Evolutionary conservation across 2,113 vertebrate genomes (phyloP).

Genomic region (Boleophthalmus pectinirostris): DNA sequence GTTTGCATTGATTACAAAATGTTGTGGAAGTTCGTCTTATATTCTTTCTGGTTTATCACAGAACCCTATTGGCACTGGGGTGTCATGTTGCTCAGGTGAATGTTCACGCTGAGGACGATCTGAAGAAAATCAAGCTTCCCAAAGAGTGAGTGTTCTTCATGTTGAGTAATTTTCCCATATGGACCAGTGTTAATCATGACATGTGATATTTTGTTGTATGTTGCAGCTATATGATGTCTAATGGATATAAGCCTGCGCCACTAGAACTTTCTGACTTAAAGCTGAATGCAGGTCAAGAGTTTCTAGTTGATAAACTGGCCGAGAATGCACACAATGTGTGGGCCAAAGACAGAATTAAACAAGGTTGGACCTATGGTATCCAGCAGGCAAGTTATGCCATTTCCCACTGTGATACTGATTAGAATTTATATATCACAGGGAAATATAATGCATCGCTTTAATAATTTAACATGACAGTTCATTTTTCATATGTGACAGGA

Average conservation of each 20-base stretch:
- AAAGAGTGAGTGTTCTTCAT: slow-evolving; percentile 84
- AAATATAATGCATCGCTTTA: not conserved
- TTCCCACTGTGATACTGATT: not conserved
- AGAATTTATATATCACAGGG: not conserved
- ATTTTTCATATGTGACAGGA: slow-evolving; percentile 76
- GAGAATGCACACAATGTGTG: slow-evolving; percentile 99
- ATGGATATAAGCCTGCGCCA: slow-evolving; percentile 94
- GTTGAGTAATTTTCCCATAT: not conserved
- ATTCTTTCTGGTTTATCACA: slow-evolving; percentile 46
- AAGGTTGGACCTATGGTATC: slow-evolving; percentile 99
- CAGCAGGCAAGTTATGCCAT: slow-evolving; percentile 84
- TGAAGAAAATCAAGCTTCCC: slow-evolving; percentile 94
- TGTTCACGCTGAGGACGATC: slow-evolving; percentile 89
- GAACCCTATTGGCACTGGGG: slow-evolving; percentile 92
- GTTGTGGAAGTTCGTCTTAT: slow-evolving; percentile 4
- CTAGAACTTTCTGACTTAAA: slow-evolving; percentile 96
- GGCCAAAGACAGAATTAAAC: slow-evolving; percentile 98
- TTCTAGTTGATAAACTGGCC: slow-evolving; percentile 96
- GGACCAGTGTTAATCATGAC: not conserved
- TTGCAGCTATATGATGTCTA: slow-evolving; percentile 93
- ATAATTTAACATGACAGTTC: not conserved
- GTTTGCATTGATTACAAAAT: not conserved
- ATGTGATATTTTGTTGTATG: slow-evolving; percentile 18
- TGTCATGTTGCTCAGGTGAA: slow-evolving; percentile 92
- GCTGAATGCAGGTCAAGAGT: slow-evolving; percentile 88